Conservation (phyloP, 2,113 vertebrate genomes). For the Guaruba guarouba region DNA sequence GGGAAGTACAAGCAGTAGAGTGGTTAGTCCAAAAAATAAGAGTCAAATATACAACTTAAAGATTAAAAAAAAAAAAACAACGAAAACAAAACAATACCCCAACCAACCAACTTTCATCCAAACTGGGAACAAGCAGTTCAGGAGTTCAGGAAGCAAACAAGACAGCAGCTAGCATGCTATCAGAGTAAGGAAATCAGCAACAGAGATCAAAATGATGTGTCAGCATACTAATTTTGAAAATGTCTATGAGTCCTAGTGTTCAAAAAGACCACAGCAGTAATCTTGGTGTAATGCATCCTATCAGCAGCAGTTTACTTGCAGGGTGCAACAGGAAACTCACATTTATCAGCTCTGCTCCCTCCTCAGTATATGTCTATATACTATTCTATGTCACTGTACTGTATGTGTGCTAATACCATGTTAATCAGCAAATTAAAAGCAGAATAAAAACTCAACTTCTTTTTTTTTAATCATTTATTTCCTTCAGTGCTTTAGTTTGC, state of each 20-base stretch:
- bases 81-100: background rate
- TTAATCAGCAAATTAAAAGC: slow-evolving; percentile 38
- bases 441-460: slow-evolving; percentile 24
- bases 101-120: background rate
- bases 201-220: slow-evolving; percentile 55
- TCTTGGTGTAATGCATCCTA: slow-evolving; percentile 12
- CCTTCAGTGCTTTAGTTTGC: background rate
- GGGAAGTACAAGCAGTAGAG: background rate
- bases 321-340: slow-evolving; percentile 65
- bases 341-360: slow-evolving; percentile 34
- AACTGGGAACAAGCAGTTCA: background rate
- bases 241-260: background rate
- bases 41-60: background rate
- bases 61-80: background rate
- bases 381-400: background rate
- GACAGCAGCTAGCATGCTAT: slow-evolving; percentile 32
- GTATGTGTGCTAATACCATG: background rate
- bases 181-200: slow-evolving; percentile 48
- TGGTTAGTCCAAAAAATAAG: background rate
- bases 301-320: slow-evolving; percentile 37
- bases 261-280: slow-evolving; percentile 41
- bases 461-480: slow-evolving; percentile 7
- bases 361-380: slow-evolving; percentile 1
- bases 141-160: slow-evolving; percentile 37
- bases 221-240: slow-evolving; percentile 45